Evolutionary conservation across 2,888 invertebrate genomes (phyloP).

Genomic region (Tetranychus piercei): DNA sequence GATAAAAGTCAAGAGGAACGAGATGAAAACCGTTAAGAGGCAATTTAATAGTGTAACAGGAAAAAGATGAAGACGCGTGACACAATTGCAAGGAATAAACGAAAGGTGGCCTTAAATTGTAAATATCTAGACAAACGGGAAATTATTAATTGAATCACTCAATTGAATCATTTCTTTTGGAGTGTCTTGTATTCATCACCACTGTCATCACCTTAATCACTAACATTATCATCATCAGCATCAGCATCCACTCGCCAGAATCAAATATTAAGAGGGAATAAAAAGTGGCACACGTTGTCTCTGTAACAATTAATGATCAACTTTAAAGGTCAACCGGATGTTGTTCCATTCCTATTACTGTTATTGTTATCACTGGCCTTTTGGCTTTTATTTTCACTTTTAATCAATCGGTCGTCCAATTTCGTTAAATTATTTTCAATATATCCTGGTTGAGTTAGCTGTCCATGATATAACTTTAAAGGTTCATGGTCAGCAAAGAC

Average conservation of each 20-base stretch:
- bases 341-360: background rate
- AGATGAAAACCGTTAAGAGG: background rate
- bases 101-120: background rate
- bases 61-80: background rate
- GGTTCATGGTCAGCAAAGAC: background rate
- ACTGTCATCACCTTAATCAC: background rate
- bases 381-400: background rate
- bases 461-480: background rate
- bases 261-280: background rate
- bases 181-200: background rate
- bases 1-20: background rate
- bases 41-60: background rate
- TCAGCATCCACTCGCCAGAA: background rate
- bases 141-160: background rate
- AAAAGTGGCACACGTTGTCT: background rate
- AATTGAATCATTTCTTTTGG: background rate
- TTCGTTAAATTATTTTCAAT: background rate
- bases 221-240: background rate
- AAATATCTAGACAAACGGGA: background rate
- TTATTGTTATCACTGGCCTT: background rate
- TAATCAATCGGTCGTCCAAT: background rate
- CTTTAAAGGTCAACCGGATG: background rate
- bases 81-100: background rate
- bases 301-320: background rate
- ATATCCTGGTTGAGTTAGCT: background rate